These are phyloP conservation scores for Trachelus iudaicus DNA, from an alignment of 2,888 invertebrate genomes.

Conservation along the genomic window DNA sequence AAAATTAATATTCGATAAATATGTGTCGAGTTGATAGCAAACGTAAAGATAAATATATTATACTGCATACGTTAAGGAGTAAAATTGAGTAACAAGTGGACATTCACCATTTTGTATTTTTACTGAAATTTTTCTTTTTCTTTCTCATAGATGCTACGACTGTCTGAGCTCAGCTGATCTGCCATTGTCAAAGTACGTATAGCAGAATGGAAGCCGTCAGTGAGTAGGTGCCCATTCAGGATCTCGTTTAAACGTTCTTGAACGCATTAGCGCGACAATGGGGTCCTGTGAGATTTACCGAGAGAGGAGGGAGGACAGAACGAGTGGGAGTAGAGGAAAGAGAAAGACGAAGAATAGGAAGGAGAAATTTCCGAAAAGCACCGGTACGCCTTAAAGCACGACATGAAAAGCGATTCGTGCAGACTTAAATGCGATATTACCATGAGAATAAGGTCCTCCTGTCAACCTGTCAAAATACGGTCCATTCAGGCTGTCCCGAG, in stretches of 20 bases:
- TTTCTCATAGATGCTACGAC: neutral
- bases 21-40: neutral
- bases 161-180: neutral
- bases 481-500: constrained; percentile 14
- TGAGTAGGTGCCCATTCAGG: neutral
- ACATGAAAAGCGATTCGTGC: neutral
- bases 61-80: too few species aligned
- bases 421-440: constrained; percentile 24
- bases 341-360: neutral
- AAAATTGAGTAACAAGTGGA: neutral
- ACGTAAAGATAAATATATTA: neutral
- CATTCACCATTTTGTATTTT: neutral
- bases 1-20: neutral
- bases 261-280: constrained; percentile 24
- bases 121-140: neutral
- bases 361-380: neutral
- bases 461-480: constrained; percentile 46
- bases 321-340: neutral
- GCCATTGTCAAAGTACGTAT: neutral
- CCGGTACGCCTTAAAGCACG: neutral
- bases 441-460: constrained; percentile 41
- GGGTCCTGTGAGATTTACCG: constrained; percentile 12
- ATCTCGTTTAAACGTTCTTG: constrained; percentile 27
- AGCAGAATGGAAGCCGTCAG: neutral
- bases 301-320: neutral